Conservation (phyloP, 2,888 invertebrate species). For the Teleiodes luculella region DNA sequence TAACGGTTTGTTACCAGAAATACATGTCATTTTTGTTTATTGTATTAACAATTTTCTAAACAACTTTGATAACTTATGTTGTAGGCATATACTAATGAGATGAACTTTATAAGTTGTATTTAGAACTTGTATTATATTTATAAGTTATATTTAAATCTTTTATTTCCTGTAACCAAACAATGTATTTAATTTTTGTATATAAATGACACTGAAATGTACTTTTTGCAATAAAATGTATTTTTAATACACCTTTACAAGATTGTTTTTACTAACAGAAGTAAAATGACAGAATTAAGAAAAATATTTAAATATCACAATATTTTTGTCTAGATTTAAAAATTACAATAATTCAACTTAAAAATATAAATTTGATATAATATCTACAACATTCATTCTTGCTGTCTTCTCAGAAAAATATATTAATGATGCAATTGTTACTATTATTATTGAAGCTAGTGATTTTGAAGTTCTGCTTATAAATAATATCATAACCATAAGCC, state of each 20-base stretch:
- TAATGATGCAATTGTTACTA: conserved; percentile 42
- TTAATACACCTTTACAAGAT: conserved; percentile 66
- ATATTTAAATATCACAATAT: neutral
- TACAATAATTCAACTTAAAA: neutral
- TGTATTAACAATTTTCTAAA: conserved; percentile 2
- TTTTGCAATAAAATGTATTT: conserved; percentile 78
- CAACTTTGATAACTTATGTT: neutral
- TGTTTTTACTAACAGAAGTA: neutral
- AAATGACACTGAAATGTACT: conserved; percentile 71
- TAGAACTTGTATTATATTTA: conserved; percentile 4
- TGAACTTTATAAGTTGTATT: too few relatives aligned
- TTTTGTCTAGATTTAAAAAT: neutral
- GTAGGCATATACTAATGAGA: neutral
- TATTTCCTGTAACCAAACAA: conserved; percentile 46
- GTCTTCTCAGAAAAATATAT: conserved; percentile 50
- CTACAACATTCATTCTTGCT: conserved; percentile 33
- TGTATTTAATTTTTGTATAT: conserved; percentile 76
- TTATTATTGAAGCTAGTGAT: conserved; percentile 39
- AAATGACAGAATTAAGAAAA: too few relatives aligned
- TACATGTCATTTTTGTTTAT: conserved; percentile 25
- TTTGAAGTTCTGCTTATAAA: conserved; percentile 41
- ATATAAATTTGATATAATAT: conserved; percentile 32
- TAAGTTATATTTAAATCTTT: conserved; percentile 41
- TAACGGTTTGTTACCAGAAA: too few relatives aligned
- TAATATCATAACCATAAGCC: conserved; percentile 43